A percentile compares a stretch with the other conserved stretches of the same genome.
Evolutionary conservation across 2,113 vertebrate genomes (phyloP).

Genomic region (Rostratula benghalensis): DNA sequence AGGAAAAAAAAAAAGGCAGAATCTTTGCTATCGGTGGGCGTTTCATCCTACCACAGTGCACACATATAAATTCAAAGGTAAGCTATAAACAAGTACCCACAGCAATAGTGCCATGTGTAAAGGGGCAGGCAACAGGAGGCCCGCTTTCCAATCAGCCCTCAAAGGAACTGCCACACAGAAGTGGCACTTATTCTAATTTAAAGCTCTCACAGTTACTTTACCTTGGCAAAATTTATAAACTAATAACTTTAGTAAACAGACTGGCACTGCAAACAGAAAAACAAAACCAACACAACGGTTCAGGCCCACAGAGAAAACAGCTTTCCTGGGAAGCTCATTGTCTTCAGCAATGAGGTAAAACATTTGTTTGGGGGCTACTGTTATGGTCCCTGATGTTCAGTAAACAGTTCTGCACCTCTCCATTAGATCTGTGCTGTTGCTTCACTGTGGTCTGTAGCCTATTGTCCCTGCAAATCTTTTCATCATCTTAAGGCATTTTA

Average conservation of each 20-base stretch:
- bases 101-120: slow-evolving; percentile 55
- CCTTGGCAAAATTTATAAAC: slow-evolving; percentile 80
- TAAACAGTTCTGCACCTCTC: background rate
- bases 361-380: background rate
- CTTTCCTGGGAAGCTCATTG: slow-evolving; percentile 9
- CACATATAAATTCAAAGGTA: slow-evolving; percentile 69
- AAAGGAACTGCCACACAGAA: slow-evolving; percentile 80
- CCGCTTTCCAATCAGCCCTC: slow-evolving; percentile 80
- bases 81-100: slow-evolving; percentile 71
- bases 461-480: background rate
- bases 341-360: slow-evolving; percentile 8
- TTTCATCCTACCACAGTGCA: slow-evolving; percentile 48
- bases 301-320: background rate
- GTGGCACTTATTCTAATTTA: slow-evolving; percentile 84
- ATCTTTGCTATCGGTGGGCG: background rate
- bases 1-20: background rate
- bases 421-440: background rate
- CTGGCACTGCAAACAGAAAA: slow-evolving; percentile 72
- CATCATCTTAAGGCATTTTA: slow-evolving; percentile 17
- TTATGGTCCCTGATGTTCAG: background rate
- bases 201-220: slow-evolving; percentile 79
- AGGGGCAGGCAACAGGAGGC: slow-evolving; percentile 74
- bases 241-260: slow-evolving; percentile 79
- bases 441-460: background rate
- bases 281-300: slow-evolving; percentile 41